phyloP scores from a whole-genome alignment of 2,113 vertebrate genomes.

The Alosa alosa region DNA sequence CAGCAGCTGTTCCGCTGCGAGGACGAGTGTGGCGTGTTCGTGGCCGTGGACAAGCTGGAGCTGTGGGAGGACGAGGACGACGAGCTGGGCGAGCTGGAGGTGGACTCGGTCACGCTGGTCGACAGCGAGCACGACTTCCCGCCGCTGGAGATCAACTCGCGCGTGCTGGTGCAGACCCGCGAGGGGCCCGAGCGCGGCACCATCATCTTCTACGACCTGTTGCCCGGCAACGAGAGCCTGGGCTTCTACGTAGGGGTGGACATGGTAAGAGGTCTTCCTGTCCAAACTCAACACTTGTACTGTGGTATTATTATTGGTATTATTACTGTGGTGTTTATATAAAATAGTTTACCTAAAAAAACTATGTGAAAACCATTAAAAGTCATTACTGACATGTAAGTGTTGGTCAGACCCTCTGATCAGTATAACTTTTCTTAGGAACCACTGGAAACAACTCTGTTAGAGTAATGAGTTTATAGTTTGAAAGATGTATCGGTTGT shows the following conservation, averaged over 20 bases:
- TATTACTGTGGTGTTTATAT: too few relatives aligned
- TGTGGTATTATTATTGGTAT: too few relatives aligned
- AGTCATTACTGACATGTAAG: too few relatives aligned
- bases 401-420: too few relatives aligned
- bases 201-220: constrained; percentile 94
- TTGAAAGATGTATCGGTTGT: too few relatives aligned
- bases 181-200: constrained; percentile 90
- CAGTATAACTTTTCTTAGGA: too few relatives aligned
- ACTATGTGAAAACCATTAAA: too few relatives aligned
- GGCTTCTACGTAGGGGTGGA: constrained; percentile 97
- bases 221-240: constrained; percentile 92
- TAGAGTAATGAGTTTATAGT: background rate
- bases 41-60: constrained; percentile 95
- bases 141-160: constrained; percentile 91
- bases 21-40: constrained; percentile 96
- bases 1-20: constrained; percentile 95
- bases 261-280: constrained; percentile 80
- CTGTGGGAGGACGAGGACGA: constrained; percentile 81
- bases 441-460: background rate
- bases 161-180: constrained; percentile 90
- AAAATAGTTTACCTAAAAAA: too few relatives aligned
- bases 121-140: constrained; percentile 85
- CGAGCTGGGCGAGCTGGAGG: constrained; percentile 76
- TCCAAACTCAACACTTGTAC: too few relatives aligned
- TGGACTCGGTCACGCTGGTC: constrained; percentile 79